Evolutionary conservation across 1,140 invertebrate genomes (phyloP).

Genomic region (Zaprionus africanus): DNA sequence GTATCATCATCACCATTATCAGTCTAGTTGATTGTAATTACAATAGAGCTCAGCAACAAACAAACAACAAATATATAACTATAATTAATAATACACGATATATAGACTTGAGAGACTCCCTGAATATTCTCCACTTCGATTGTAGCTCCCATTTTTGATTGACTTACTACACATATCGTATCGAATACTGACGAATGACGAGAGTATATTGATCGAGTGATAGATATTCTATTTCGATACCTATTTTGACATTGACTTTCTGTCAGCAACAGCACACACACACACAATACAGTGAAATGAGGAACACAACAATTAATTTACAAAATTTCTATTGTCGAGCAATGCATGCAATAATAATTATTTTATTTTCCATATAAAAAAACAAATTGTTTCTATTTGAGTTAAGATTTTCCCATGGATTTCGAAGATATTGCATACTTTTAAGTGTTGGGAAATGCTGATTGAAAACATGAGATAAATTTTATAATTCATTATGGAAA

Average conservation of each 20-base stretch:
- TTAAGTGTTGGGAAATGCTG: background rate
- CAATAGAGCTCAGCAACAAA: slow-evolving; percentile 28
- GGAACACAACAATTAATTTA: slow-evolving; percentile 23
- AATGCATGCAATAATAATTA: slow-evolving; percentile 13
- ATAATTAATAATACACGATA: slow-evolving; percentile 20
- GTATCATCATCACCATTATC: slow-evolving; percentile 5
- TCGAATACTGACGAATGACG: background rate
- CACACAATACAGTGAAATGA: background rate
- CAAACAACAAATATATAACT: slow-evolving; percentile 14
- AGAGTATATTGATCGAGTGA: slow-evolving; percentile 3
- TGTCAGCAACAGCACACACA: background rate
- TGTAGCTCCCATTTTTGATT: slow-evolving; percentile 31
- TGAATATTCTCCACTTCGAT: slow-evolving; percentile 12
- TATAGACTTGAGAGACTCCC: slow-evolving; percentile 23
- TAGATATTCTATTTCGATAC: slow-evolving; percentile 20
- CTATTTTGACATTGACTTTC: slow-evolving; percentile 16
- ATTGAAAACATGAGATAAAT: background rate
- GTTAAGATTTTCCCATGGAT: slow-evolving; percentile 1
- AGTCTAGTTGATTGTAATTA: slow-evolving; percentile 27
- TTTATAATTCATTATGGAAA: background rate
- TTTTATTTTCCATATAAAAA: slow-evolving; percentile 10
- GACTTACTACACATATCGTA: slow-evolving; percentile 17
- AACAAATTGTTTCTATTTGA: background rate
- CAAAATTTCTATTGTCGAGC: slow-evolving; percentile 16
- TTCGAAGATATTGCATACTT: slow-evolving; percentile 6